Conservation (phyloP, 2,797 vertebrate genomes). For the Cheirogaleus major region DNA sequence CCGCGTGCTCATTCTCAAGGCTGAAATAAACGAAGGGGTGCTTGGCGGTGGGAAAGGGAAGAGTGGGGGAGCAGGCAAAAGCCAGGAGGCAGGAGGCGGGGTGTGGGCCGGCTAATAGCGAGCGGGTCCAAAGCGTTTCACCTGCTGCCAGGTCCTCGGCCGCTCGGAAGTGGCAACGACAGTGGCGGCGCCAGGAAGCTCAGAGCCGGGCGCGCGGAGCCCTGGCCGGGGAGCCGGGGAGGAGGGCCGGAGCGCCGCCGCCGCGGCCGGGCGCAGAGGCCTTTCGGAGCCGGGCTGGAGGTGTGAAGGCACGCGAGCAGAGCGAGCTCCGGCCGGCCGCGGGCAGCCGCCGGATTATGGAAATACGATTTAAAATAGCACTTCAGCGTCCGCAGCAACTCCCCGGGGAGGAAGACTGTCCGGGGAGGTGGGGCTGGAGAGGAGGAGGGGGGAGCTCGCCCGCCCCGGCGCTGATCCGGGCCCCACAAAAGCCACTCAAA, state of each 20-base stretch:
- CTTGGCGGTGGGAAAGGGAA: background rate
- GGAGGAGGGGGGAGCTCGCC: constrained; percentile 15
- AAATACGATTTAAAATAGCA: constrained; percentile 69
- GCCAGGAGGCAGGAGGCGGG: background rate
- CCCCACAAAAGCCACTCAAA: constrained; percentile 86
- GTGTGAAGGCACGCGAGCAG: constrained; percentile 91
- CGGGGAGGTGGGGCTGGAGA: background rate
- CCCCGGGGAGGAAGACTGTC: constrained; percentile 65
- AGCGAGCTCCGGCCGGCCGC: constrained; percentile 75
- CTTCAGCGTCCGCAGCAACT: constrained; percentile 69
- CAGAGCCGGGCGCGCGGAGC: background rate
- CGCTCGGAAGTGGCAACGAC: background rate
- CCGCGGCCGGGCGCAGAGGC: background rate
- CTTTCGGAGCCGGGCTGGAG: background rate
- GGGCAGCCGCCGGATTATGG: constrained; percentile 61
- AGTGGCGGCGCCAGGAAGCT: background rate
- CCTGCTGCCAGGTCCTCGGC: background rate
- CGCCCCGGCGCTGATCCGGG: constrained; percentile 73
- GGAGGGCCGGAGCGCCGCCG: background rate
- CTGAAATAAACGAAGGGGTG: background rate
- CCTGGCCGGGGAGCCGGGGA: rapidly evolving
- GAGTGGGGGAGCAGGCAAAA: background rate
- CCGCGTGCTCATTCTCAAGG: background rate
- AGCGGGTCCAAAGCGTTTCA: background rate
- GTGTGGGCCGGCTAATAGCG: background rate